Percentiles rank a stretch among this genome's conserved stretches.
phyloP scores from a whole-genome alignment of 2,797 vertebrate genomes.

The Columba guinea region DNA sequence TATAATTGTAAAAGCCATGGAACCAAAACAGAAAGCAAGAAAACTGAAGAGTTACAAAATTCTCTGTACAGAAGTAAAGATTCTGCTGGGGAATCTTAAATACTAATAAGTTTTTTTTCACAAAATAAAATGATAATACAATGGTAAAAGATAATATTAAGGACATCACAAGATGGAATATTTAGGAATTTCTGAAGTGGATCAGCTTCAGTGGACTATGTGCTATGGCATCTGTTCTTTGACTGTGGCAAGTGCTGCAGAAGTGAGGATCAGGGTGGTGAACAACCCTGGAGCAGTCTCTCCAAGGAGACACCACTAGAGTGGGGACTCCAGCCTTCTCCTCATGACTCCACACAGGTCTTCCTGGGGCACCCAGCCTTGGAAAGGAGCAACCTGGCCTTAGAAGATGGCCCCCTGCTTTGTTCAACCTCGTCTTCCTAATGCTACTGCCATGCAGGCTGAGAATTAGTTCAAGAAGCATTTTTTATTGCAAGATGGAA shows the following conservation, averaged over 20 bases:
- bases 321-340: neutral
- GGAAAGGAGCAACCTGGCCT: neutral
- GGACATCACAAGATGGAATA: neutral
- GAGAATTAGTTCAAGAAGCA: neutral
- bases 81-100: neutral
- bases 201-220: neutral
- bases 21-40: neutral
- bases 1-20: neutral
- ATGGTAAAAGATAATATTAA: neutral
- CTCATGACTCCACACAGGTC: neutral
- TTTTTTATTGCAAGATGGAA: neutral
- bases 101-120: neutral
- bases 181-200: neutral
- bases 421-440: neutral
- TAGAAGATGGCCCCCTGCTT: neutral
- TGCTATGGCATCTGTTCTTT: neutral
- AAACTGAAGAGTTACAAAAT: neutral
- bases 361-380: neutral
- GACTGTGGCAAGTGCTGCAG: rapidly evolving
- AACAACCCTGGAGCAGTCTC: neutral
- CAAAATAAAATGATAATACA: neutral
- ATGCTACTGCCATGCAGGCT: neutral
- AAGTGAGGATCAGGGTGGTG: neutral
- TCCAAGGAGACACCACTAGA: neutral
- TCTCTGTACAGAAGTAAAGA: neutral